Percentiles rank a stretch among this genome's conserved stretches.
These are phyloP conservation scores for Atlantisia rogersi DNA, from an alignment of 2,113 vertebrate genomes.

Conservation along the genomic window DNA sequence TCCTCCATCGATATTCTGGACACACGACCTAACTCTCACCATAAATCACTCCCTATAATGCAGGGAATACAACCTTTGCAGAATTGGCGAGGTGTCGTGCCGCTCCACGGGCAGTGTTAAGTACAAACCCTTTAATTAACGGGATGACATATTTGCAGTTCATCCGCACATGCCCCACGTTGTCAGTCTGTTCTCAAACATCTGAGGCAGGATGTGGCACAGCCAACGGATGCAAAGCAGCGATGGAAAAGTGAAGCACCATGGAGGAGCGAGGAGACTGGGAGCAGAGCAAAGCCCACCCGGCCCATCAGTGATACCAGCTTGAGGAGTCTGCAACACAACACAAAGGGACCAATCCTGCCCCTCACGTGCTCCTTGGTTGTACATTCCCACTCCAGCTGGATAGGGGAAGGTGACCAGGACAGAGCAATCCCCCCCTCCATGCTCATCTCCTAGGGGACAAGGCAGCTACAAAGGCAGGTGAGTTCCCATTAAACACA, in stretches of 20 bases:
- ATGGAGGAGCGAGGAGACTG: accelerated
- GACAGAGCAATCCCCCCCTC: accelerated
- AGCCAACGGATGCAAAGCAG: not conserved
- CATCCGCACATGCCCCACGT: not conserved
- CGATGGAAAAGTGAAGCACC: not conserved
- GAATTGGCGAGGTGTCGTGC: not conserved
- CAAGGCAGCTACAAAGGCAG: not conserved
- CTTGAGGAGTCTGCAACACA: not conserved
- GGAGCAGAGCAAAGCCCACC: not conserved
- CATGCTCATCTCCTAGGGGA: accelerated
- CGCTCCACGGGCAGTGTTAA: not conserved
- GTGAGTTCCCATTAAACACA: not conserved
- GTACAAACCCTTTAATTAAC: conserved; percentile 21
- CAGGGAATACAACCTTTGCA: not conserved
- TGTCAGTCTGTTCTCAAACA: not conserved
- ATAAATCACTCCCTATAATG: conserved; percentile 15
- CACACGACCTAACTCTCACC: not conserved
- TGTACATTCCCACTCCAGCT: not conserved
- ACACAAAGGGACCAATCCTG: not conserved
- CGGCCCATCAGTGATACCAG: not conserved
- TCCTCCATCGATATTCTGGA: conserved; percentile 49
- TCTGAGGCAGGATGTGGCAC: not conserved
- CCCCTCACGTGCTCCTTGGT: accelerated
- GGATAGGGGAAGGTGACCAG: not conserved
- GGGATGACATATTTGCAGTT: not conserved